phyloP scores from a whole-genome alignment of 2,797 vertebrate species.

The Poeciliopsis paucimaculata region DNA sequence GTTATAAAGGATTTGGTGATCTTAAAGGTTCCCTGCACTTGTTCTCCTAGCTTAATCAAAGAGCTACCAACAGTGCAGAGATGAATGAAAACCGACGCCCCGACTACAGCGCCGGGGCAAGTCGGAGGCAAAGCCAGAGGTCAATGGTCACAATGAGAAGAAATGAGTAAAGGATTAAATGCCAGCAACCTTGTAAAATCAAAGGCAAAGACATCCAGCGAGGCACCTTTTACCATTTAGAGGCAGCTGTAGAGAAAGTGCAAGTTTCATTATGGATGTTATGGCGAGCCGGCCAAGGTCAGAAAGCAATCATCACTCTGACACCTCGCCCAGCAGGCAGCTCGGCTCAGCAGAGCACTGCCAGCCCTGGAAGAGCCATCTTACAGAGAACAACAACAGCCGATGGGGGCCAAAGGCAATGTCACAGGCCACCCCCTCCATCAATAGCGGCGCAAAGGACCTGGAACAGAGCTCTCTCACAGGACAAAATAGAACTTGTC shows the following conservation, averaged over 20 bases:
- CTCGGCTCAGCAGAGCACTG: constrained; percentile 52
- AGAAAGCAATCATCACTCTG: constrained; percentile 81
- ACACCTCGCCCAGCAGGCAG: constrained; percentile 78
- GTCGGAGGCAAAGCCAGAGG: constrained; percentile 49
- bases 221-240: constrained; percentile 79
- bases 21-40: constrained; percentile 54
- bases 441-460: constrained; percentile 67
- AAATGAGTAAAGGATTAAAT: constrained; percentile 79
- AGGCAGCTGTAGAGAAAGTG: constrained; percentile 73
- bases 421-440: constrained; percentile 70
- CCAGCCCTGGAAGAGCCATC: constrained; percentile 51
- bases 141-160: constrained; percentile 62
- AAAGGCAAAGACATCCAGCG: constrained; percentile 68
- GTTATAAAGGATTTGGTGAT: constrained; percentile 36
- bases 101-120: constrained; percentile 53
- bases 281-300: constrained; percentile 78
- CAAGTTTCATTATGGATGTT: constrained; percentile 79
- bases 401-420: constrained; percentile 65
- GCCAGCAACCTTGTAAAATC: constrained; percentile 75
- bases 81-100: constrained; percentile 44
- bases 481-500: constrained; percentile 65
- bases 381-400: constrained; percentile 65
- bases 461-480: constrained; percentile 58
- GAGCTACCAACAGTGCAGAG: constrained; percentile 55
- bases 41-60: constrained; percentile 74